A percentile compares a stretch with the other conserved stretches of the same genome.
Evolutionary conservation across 1,140 invertebrate species (phyloP).

Genomic region (Belonocnema kinseyi): DNA sequence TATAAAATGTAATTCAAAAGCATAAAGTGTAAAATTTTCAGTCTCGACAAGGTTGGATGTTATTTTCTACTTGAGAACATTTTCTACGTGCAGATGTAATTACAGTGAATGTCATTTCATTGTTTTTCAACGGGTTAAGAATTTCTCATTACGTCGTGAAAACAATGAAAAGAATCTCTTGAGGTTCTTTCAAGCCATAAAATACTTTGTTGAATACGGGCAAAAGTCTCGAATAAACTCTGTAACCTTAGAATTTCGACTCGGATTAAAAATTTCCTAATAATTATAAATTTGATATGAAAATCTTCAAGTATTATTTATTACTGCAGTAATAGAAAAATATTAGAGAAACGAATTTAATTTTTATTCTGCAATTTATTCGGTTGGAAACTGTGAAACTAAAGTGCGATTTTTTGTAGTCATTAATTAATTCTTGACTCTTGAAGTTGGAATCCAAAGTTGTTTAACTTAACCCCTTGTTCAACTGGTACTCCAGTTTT

Average conservation of each 20-base stretch:
- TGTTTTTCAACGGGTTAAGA: constrained; percentile 17
- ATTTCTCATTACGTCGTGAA: constrained; percentile 21
- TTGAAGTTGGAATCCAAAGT: constrained; percentile 2
- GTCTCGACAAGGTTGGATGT: neutral
- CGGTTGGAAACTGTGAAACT: too few species aligned
- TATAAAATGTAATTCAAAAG: too few species aligned
- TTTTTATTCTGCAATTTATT: too few species aligned
- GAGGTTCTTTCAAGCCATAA: constrained; percentile 14
- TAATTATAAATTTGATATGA: neutral
- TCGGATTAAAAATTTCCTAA: neutral
- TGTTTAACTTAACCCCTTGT: constrained; percentile 14
- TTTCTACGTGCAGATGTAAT: constrained; percentile 16
- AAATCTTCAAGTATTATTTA: too few species aligned
- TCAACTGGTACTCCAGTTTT: constrained; percentile 8
- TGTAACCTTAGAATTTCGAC: neutral
- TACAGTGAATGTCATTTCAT: constrained; percentile 22
- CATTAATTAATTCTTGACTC: neutral
- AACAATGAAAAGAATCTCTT: constrained; percentile 29
- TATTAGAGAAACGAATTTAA: too few species aligned
- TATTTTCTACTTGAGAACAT: constrained; percentile 12
- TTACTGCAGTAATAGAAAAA: too few species aligned
- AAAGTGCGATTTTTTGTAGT: neutral
- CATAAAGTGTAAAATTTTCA: neutral
- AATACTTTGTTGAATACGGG: neutral
- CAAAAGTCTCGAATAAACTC: constrained; percentile 16